These are phyloP conservation scores for Rhaphigaster nebulosa DNA, from an alignment of 2,888 invertebrate species.

Conservation along the genomic window DNA sequence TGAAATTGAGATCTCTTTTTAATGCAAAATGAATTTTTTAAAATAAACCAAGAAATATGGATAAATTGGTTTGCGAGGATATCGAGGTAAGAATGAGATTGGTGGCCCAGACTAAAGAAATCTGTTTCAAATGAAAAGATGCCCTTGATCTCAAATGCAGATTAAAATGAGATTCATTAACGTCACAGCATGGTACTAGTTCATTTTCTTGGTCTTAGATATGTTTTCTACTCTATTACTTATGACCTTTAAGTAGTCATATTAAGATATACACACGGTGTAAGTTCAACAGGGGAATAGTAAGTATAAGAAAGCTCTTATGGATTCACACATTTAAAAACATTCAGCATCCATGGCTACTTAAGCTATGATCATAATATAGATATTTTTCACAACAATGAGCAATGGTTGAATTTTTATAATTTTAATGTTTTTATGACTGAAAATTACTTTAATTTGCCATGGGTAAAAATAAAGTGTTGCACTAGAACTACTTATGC, in stretches of 20 bases:
- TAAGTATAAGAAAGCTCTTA: not conserved
- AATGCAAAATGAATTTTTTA: too few relatives aligned
- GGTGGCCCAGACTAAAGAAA: not conserved
- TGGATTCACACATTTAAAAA: not conserved
- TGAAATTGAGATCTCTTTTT: not conserved
- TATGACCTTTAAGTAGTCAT: not conserved
- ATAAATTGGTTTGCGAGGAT: not conserved
- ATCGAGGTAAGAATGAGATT: not conserved
- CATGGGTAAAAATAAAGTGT: too few relatives aligned
- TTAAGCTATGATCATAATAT: not conserved
- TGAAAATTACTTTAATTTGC: not conserved
- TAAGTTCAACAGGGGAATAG: not conserved
- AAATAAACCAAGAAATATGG: not conserved
- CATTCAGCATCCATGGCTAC: not conserved
- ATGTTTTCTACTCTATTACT: not conserved
- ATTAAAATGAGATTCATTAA: not conserved
- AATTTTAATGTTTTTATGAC: too few relatives aligned
- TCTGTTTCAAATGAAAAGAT: conserved; percentile 8
- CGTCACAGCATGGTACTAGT: not conserved
- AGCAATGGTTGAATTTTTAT: too few relatives aligned
- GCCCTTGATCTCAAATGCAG: not conserved
- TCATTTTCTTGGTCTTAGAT: not conserved
- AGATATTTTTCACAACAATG: not conserved
- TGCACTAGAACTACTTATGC: too few relatives aligned
- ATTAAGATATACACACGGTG: not conserved